A percentile compares a stretch with the other conserved stretches of the same genome.
phyloP scores from a whole-genome alignment of 37 sponge, comb jelly and placozoan species.

The Diacarnus erythraeanus region DNA sequence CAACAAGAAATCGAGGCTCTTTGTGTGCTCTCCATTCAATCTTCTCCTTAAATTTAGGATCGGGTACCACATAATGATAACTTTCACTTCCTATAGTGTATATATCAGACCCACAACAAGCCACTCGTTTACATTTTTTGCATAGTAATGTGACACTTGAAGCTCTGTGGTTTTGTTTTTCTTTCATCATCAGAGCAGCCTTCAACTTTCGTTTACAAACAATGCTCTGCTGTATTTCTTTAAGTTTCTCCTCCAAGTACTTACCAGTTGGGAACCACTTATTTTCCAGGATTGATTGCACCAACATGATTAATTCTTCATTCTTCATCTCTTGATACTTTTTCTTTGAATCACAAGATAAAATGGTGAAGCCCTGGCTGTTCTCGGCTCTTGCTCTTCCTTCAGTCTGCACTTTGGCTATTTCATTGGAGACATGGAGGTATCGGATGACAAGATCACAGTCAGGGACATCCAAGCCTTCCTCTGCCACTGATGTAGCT shows the following conservation, averaged over 20 bases:
- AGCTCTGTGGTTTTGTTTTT: background rate
- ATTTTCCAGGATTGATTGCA: background rate
- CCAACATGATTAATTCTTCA: conserved; percentile 34
- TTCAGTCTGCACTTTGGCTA: conserved; percentile 61
- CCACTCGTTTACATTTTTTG: conserved; percentile 53
- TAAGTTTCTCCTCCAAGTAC: background rate
- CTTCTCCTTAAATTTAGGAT: conserved; percentile 25
- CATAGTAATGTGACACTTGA: conserved; percentile 28
- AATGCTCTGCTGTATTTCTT: background rate
- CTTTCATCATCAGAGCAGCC: no score
- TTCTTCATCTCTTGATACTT: conserved; percentile 24
- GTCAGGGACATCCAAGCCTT: conserved; percentile 73
- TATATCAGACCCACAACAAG: conserved; percentile 60
- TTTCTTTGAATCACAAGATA: conserved; percentile 31
- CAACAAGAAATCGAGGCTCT: background rate
- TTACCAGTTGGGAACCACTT: conserved; percentile 4
- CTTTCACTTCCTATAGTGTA: background rate
- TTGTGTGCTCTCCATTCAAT: background rate
- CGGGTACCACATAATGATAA: conserved; percentile 31
- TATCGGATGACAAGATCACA: conserved; percentile 83
- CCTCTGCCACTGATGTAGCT: conserved; percentile 78
- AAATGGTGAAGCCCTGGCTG: conserved; percentile 45
- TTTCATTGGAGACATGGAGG: conserved; percentile 69
- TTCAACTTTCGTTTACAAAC: background rate
- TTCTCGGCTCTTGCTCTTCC: conserved; percentile 74